These are phyloP conservation scores for Orientallactaga sibirica DNA, from an alignment of 2,797 vertebrate genomes.

Conservation along the genomic window DNA sequence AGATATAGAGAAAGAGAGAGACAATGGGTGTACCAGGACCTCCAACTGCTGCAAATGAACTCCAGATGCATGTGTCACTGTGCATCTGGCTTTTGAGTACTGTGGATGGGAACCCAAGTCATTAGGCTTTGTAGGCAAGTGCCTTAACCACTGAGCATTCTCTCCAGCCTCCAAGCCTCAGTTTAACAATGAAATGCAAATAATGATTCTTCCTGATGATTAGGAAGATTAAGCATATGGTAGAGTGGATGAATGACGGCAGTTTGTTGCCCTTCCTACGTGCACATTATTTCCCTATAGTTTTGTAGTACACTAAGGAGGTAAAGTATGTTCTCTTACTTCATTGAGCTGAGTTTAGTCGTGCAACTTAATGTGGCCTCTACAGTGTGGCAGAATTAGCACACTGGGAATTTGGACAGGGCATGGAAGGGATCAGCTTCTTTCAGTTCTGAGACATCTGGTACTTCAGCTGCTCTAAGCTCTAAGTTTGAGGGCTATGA, in stretches of 20 bases:
- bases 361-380: neutral
- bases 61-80: no score
- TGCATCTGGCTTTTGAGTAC: no score
- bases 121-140: no score
- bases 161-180: neutral
- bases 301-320: neutral
- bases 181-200: conserved; percentile 1
- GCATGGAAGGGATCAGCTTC: neutral
- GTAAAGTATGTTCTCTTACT: neutral
- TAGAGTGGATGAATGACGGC: neutral
- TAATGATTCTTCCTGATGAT: neutral
- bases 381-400: neutral
- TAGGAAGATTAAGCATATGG: neutral
- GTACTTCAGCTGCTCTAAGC: neutral
- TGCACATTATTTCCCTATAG: neutral
- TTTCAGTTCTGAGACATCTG: neutral
- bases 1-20: no score
- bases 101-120: no score
- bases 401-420: neutral
- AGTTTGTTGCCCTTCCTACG: neutral
- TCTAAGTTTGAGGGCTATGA: neutral
- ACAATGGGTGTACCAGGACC: no score
- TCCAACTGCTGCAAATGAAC: no score
- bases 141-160: no score
- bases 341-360: neutral